Base-by-base conservation (phyloP, 2,113 vertebrate species). In the Dipodomys merriami region DNA sequence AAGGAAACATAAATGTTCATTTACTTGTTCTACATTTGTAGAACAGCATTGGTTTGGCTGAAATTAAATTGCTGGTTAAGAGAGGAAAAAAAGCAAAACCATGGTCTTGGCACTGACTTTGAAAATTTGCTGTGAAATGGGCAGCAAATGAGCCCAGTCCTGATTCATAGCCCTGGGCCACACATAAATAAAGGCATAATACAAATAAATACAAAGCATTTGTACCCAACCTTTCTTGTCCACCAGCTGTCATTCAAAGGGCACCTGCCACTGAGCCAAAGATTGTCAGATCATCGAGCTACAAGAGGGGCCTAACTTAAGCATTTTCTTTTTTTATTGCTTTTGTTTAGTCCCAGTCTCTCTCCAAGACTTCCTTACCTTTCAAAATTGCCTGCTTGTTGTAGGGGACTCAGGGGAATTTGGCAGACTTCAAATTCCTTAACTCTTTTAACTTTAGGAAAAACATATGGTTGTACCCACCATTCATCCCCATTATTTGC, bases 401-500 rank as follows among this genome's bases (percentile, higher is more conserved):
- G 46, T 30, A 86, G 57, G 33, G 57, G 25, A 27, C 29, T 23
- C 68, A 62, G 39, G 80, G 25, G 20, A 57, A 23, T 68, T 11
- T 71, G 49, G 83, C 53, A 88, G 85, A 91, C 53, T 89, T 94
- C 85, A 93, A 67, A 96, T 89, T 96, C 86, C 72, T 90, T 94
- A 94, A 94, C 73, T 95, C 91, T 91, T 95, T 95, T 89, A 95
- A 93, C 91, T 94, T 93, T 39, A 96, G 88, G 85, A 76, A 95
- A 96, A 96, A 97, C 95, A 95, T 95, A 93, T 96, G 95, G 89
- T 77, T 91, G 92, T 79, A 83, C 39, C 91, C 80, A 91, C 62
- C 68, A 90, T 87, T 91, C 95, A 95, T 83, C 90, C 87, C 94
- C 76, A 94, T 95, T 96, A 96, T 92, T 95, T 97, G 91, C 94